These are phyloP conservation scores for Palythoa grandiflora DNA, from an alignment of 92 coral and sea anemone species.

Conservation along the genomic window DNA sequence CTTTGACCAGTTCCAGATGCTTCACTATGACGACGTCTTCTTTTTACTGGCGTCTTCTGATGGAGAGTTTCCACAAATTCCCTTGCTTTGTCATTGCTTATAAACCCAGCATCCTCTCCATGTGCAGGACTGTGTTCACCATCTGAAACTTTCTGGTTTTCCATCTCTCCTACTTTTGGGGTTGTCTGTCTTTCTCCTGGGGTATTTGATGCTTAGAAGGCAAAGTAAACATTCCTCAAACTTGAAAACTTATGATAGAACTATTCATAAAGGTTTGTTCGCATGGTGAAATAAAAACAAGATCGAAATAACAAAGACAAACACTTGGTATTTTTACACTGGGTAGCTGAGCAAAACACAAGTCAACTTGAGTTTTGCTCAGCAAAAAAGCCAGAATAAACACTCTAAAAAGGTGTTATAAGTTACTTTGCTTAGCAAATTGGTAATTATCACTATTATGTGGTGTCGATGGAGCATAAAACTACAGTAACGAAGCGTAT, in stretches of 20 bases:
- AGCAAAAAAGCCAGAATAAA: no score
- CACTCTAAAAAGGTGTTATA: no score
- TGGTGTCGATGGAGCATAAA: no score
- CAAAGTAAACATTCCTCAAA: background rate
- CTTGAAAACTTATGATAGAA: background rate
- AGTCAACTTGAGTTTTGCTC: no score
- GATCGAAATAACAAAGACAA: no score
- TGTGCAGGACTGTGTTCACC: background rate
- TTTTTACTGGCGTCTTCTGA: conserved; percentile 20
- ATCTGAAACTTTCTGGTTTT: background rate
- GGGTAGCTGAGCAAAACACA: no score
- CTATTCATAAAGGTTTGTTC: background rate
- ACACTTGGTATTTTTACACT: no score
- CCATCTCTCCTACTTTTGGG: background rate
- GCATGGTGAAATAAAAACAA: background rate
- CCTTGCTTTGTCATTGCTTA: conserved; percentile 7
- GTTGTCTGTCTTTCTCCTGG: background rate
- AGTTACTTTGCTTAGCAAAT: no score
- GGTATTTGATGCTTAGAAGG: background rate
- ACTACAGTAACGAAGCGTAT: no score
- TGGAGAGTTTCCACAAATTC: conserved; percentile 41
- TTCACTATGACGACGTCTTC: background rate
- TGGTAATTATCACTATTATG: no score
- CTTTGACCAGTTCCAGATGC: background rate
- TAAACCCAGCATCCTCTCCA: background rate